Evolutionary conservation across 2,888 invertebrate species (phyloP).

Genomic region (Diarsia mendica): DNA sequence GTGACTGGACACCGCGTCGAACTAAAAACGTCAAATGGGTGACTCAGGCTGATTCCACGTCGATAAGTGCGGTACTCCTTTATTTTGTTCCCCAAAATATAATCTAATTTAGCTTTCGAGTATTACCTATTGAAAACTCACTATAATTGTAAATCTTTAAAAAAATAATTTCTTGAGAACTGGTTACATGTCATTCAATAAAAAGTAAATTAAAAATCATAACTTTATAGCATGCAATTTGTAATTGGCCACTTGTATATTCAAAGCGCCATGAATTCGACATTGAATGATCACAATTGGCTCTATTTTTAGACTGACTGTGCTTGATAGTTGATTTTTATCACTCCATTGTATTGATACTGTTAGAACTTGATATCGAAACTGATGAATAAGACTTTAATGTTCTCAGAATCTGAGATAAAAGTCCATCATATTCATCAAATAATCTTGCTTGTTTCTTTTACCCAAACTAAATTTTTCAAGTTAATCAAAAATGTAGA

Average conservation of each 20-base stretch:
- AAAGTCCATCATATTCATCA: conserved; percentile 3
- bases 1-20: neutral
- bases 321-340: conserved; percentile 59
- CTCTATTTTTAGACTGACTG: conserved; percentile 59
- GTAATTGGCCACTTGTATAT: conserved; percentile 53
- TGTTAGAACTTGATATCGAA: conserved; percentile 41
- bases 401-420: conserved; percentile 18
- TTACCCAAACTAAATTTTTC: neutral
- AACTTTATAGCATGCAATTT: conserved; percentile 35
- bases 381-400: conserved; percentile 6
- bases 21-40: neutral
- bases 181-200: neutral
- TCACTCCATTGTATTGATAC: conserved; percentile 61
- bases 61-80: neutral
- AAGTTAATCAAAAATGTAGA: neutral
- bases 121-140: neutral
- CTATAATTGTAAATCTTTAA: neutral
- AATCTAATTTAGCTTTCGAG: neutral
- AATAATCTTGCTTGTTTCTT: neutral
- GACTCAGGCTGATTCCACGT: neutral
- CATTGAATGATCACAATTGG: conserved; percentile 64
- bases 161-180: neutral
- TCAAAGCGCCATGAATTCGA: conserved; percentile 59
- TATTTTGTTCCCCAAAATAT: neutral
- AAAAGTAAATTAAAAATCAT: conserved; percentile 30